These are phyloP conservation scores for Echinarachnius parma DNA, from an alignment of 53 echinoderm and acorn worm genomes.

Conservation along the genomic window DNA sequence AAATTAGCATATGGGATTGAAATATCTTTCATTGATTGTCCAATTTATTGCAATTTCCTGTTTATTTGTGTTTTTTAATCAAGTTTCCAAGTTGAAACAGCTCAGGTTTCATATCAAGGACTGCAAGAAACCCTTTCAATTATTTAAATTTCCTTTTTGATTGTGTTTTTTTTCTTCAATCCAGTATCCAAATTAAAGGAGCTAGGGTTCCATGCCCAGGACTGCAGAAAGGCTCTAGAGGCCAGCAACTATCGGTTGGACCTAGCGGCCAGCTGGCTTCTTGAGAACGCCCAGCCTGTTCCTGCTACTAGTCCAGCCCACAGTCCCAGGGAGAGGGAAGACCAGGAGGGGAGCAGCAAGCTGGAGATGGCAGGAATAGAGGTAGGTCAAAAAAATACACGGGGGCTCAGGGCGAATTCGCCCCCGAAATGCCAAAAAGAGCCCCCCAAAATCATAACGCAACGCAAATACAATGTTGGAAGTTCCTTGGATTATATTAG, in stretches of 20 bases:
- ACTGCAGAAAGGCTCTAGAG: conserved; percentile 76
- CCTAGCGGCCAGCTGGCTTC: conserved; percentile 89
- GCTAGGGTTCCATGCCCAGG: conserved; percentile 78
- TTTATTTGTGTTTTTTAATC: too few species aligned
- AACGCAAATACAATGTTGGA: too few species aligned
- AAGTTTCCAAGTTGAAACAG: conserved; percentile 71
- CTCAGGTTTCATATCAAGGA: conserved; percentile 70
- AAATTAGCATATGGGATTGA: too few species aligned
- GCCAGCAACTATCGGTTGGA: conserved; percentile 71
- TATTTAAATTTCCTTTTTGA: conserved; percentile 77
- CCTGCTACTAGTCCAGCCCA: conserved; percentile 8
- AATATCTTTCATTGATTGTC: too few species aligned
- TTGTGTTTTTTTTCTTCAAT: conserved; percentile 61
- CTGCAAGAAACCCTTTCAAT: conserved; percentile 67
- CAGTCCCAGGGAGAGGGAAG: conserved; percentile 31
- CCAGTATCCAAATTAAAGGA: conserved; percentile 79
- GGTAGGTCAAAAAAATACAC: too few species aligned
- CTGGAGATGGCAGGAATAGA: conserved; percentile 92
- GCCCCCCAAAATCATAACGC: too few species aligned
- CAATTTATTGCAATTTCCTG: too few species aligned
- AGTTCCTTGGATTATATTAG: too few species aligned
- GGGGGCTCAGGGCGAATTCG: too few species aligned
- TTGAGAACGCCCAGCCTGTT: conserved; percentile 81
- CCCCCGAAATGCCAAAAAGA: too few species aligned
- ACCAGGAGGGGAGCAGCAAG: conserved; percentile 34